These are phyloP conservation scores for Drosophila kanapiae DNA, from an alignment of 1,140 invertebrate genomes.

Conservation along the genomic window DNA sequence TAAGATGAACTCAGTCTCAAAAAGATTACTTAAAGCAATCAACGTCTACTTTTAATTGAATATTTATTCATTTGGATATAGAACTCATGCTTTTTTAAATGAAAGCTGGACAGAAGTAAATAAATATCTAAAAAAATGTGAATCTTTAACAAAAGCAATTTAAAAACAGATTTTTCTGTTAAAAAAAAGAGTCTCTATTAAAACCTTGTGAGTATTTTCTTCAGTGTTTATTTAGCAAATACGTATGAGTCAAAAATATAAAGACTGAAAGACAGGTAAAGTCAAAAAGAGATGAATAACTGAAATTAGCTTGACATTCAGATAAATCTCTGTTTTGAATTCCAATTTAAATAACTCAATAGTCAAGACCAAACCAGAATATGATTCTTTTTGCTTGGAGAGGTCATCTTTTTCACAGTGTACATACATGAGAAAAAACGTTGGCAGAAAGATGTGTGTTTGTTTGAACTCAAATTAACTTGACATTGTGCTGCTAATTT, in stretches of 20 bases:
- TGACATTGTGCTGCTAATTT: constrained; percentile 72
- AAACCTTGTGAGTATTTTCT: background rate
- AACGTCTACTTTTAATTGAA: background rate
- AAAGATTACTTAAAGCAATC: no score
- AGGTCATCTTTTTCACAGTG: background rate
- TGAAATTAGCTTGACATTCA: constrained; percentile 13
- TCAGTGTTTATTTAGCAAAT: background rate
- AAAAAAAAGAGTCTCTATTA: no score
- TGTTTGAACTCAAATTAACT: constrained; percentile 35
- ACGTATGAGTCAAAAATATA: no score
- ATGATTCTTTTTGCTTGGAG: background rate
- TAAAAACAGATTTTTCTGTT: background rate
- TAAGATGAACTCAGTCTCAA: no score
- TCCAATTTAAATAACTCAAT: constrained; percentile 6
- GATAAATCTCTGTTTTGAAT: constrained; percentile 1
- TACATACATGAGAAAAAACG: background rate
- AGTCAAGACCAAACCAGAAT: constrained; percentile 2
- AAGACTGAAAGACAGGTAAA: constrained; percentile 3
- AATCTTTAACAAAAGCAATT: no score
- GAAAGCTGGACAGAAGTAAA: no score
- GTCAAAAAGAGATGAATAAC: constrained; percentile 2
- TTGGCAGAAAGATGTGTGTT: background rate
- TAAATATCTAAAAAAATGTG: no score
- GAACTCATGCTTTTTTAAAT: no score
- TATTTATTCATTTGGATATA: background rate